Evolutionary conservation across 2,888 invertebrate genomes (phyloP), one percentile per base, ranked within the genome.

Genomic region (Drosophila maculinotata): DNA sequence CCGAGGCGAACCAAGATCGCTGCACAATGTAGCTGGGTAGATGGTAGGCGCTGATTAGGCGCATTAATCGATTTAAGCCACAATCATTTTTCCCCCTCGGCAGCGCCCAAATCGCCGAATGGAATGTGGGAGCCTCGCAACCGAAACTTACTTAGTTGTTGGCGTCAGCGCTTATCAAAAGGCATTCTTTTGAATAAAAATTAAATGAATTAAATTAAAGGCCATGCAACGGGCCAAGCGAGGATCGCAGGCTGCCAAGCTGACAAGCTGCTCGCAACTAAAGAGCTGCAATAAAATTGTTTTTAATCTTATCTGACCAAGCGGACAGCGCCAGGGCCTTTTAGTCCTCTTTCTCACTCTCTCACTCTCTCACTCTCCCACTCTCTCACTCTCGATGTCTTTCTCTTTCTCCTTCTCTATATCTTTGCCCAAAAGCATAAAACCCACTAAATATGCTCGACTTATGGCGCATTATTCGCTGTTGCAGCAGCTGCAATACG

Each of bases 171-270:
- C 82, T 81, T 81, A 81, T 81, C 81, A 81, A 76, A 84, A 77
- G 81, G 85, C 77, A 84, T 81, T 84, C 72, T 83, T 83, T 72
- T 89, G 87, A 89, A 89, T 89, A 89, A 89, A 89, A 89, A 88
- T 89, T 87, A 89, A 89, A 89, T 89, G 89, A 89, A 89, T 89
- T 89, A 88, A 89, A 89, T 89, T 89, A 89, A 86, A 87, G 85
- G 77, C 77, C 69, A 52, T 69, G 53, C 38, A 14, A 33, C 31
- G 26, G 38, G 42, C 47, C 14, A 26, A 49, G 38, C 23, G 49
- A 48, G 67, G 63, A 69, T 54, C 69, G 5, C 70, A 48, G 51
- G 38, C 31, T 20, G 39, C 20, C 35, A 15, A 15, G 15, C 15
- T 35, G 41, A 8, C 69, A 63, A 68, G 54, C 66, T 70, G 66